phyloP scores from a whole-genome alignment of 2,888 invertebrate genomes.

The Seira ritae region DNA sequence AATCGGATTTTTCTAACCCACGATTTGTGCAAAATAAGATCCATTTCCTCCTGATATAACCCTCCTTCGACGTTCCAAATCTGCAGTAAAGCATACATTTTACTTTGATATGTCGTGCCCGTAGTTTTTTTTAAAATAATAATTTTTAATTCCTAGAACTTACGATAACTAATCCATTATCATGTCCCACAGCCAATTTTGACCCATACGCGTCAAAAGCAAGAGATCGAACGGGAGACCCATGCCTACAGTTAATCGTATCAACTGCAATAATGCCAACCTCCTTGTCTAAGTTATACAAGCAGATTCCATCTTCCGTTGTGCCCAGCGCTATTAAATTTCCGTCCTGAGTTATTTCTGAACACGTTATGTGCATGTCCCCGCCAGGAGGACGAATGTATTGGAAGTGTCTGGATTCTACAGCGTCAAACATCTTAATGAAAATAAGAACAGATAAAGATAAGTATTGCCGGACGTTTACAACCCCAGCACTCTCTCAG shows the following conservation, averaged over 20 bases:
- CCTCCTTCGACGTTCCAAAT: constrained; percentile 42
- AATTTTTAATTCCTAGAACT: constrained; percentile 73
- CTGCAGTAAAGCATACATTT: constrained; percentile 20
- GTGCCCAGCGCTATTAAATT: constrained; percentile 62
- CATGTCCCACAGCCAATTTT: constrained; percentile 81
- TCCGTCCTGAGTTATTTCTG: constrained; percentile 39
- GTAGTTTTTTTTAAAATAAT: constrained; percentile 6
- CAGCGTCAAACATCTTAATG: constrained; percentile 43
- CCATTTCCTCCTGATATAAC: constrained; percentile 52
- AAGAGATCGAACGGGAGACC: constrained; percentile 59
- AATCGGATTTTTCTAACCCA: constrained; percentile 79
- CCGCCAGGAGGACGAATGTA: constrained; percentile 18
- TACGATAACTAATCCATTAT: constrained; percentile 81
- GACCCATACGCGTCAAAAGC: constrained; percentile 76
- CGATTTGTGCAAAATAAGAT: constrained; percentile 78
- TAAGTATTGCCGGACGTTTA: too few relatives aligned
- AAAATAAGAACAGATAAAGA: not conserved
- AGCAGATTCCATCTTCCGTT: constrained; percentile 47
- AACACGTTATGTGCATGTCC: constrained; percentile 25
- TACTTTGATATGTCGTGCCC: not conserved
- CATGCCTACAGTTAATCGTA: constrained; percentile 36
- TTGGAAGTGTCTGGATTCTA: constrained; percentile 33
- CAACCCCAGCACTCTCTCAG: too few relatives aligned
- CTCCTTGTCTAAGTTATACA: constrained; percentile 42
- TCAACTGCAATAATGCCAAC: constrained; percentile 26